These are phyloP conservation scores for Gorsachius magnificus DNA, from an alignment of 2,797 vertebrate species.

Conservation along the genomic window DNA sequence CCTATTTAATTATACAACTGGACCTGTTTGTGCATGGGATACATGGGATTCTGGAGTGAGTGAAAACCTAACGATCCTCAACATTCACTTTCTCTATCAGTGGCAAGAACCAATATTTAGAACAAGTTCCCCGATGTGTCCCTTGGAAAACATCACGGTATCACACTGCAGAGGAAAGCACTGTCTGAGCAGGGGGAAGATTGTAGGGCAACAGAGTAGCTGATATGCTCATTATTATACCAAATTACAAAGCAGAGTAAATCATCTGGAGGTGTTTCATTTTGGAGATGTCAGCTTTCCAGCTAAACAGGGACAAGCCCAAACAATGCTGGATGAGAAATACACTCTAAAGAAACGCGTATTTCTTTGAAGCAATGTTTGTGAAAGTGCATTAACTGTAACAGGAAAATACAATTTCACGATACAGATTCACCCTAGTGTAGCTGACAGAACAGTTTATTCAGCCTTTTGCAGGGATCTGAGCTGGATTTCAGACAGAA, in stretches of 20 bases:
- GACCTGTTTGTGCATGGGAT: conserved; percentile 32
- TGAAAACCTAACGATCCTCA: conserved; percentile 10
- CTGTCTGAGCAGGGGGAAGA: background rate
- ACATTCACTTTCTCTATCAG: background rate
- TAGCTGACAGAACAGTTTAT: background rate
- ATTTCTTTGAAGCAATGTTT: background rate
- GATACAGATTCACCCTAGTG: background rate
- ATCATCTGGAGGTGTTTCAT: background rate
- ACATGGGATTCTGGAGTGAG: conserved; percentile 4
- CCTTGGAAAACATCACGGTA: background rate
- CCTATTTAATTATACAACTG: conserved; percentile 68
- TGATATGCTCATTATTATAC: background rate
- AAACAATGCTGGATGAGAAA: background rate
- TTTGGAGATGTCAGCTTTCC: background rate
- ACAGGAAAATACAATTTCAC: background rate
- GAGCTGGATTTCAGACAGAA: background rate
- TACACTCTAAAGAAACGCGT: background rate
- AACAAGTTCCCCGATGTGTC: background rate
- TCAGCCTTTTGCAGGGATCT: background rate
- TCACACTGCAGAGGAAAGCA: background rate
- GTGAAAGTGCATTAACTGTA: background rate
- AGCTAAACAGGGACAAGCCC: background rate
- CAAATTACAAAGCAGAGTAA: background rate
- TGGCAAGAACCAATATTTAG: conserved; percentile 2
- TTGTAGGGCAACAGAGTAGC: background rate